phyloP scores from a whole-genome alignment of 2,888 invertebrate genomes.

The Siphonodentalium dalli region DNA sequence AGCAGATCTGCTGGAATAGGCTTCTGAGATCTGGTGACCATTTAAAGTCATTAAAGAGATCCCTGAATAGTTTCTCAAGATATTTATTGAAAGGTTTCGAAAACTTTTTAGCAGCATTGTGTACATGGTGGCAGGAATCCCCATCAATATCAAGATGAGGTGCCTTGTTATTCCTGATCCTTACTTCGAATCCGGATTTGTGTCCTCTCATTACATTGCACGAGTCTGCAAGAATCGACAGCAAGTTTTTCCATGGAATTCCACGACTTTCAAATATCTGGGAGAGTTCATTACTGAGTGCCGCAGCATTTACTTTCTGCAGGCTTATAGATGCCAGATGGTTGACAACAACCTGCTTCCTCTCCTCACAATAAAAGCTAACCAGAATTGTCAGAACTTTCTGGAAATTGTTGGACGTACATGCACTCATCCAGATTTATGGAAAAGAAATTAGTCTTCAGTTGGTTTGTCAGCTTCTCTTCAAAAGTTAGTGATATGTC shows the following conservation, averaged over 20 bases:
- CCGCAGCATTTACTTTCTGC: conserved; percentile 14
- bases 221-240: conserved; percentile 37
- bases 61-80: conserved; percentile 29
- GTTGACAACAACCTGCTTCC: conserved; percentile 18
- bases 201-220: conserved; percentile 36
- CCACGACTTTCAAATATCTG: conserved; percentile 20
- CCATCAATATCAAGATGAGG: conserved; percentile 42
- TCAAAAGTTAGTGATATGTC: conserved; percentile 15
- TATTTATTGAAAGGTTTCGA: conserved; percentile 28
- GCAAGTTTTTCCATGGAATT: conserved; percentile 36
- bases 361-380: conserved; percentile 11
- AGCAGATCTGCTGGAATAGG: conserved; percentile 24
- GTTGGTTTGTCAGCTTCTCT: background rate
- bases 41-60: conserved; percentile 34
- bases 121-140: conserved; percentile 37
- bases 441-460: conserved; percentile 9
- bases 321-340: conserved; percentile 25
- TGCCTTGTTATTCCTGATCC: conserved; percentile 23
- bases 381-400: conserved; percentile 25
- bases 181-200: conserved; percentile 34
- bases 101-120: conserved; percentile 39
- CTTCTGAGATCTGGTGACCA: conserved; percentile 32
- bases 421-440: conserved; percentile 25
- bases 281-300: conserved; percentile 14
- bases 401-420: conserved; percentile 18